phyloP scores from a whole-genome alignment of 1,140 invertebrate genomes.

The Lepidurus arcticus region DNA sequence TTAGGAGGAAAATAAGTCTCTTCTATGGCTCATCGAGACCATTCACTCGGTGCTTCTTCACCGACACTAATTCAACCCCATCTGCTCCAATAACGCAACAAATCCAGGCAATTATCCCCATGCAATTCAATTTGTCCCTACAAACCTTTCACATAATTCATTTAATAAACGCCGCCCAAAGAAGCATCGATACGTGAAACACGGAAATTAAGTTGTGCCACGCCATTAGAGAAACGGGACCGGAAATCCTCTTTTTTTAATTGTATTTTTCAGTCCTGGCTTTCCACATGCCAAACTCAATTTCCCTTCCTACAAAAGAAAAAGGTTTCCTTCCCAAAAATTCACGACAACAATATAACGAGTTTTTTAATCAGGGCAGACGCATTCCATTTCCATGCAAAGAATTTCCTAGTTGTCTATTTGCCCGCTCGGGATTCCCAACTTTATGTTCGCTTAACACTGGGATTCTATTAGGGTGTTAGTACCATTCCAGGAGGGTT shows the following conservation, averaged over 20 bases:
- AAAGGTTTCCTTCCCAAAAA: too few species aligned
- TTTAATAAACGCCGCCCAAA: not conserved
- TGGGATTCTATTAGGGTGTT: too few species aligned
- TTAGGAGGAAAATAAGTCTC: not conserved
- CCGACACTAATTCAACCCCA: not conserved
- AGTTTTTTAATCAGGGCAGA: too few species aligned
- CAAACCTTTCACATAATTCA: not conserved
- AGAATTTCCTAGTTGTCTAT: too few species aligned
- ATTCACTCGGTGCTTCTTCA: not conserved
- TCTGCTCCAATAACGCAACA: not conserved
- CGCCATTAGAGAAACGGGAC: not conserved
- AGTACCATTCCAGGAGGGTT: too few species aligned
- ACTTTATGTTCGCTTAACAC: too few species aligned
- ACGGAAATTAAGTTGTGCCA: not conserved
- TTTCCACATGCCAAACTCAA: too few species aligned
- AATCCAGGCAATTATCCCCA: not conserved
- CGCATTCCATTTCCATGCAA: too few species aligned
- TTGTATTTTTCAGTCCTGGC: too few species aligned
- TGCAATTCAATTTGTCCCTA: not conserved
- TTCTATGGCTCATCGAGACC: not conserved
- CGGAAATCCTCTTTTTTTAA: not conserved
- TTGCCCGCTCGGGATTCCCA: too few species aligned
- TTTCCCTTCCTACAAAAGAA: too few species aligned
- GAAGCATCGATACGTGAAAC: conserved; percentile 1
- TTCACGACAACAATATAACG: too few species aligned